These are phyloP conservation scores for Dicranocentrus wangi DNA, from an alignment of 2,888 invertebrate genomes.

Conservation along the genomic window DNA sequence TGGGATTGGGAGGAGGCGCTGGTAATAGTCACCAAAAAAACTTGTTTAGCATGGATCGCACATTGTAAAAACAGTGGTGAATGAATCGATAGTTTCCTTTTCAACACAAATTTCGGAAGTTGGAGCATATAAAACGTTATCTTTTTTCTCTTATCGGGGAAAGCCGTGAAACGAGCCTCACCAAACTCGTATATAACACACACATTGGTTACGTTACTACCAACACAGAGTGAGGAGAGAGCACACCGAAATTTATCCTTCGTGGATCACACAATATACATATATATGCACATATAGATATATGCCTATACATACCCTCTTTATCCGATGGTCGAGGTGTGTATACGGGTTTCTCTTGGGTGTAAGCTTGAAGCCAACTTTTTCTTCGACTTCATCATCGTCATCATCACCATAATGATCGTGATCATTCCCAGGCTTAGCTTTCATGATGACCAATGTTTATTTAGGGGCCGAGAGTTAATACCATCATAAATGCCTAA, in stretches of 20 bases:
- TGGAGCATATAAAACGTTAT: constrained; percentile 29
- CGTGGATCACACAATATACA: background rate
- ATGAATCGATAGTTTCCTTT: constrained; percentile 32
- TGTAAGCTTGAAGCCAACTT: constrained; percentile 12
- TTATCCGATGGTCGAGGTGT: background rate
- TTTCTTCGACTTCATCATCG: constrained; percentile 42
- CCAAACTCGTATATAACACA: background rate
- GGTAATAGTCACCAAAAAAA: background rate
- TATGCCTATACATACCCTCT: background rate
- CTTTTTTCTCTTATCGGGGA: constrained; percentile 20
- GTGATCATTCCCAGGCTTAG: constrained; percentile 26
- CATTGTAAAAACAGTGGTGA: constrained; percentile 1
- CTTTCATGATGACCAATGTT: constrained; percentile 34
- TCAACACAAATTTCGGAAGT: constrained; percentile 11
- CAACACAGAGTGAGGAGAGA: no score
- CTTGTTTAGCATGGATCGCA: constrained; percentile 26
- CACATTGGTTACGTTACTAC: no score
- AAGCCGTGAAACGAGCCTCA: constrained; percentile 3
- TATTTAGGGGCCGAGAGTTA: constrained; percentile 28
- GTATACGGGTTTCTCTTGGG: background rate
- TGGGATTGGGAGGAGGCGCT: background rate
- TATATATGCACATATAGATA: background rate
- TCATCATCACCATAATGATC: constrained; percentile 52
- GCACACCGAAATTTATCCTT: background rate
- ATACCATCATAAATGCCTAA: no score